Evolutionary conservation across 1,140 invertebrate species (phyloP).

Genomic region (Adoxophyes honmai): DNA sequence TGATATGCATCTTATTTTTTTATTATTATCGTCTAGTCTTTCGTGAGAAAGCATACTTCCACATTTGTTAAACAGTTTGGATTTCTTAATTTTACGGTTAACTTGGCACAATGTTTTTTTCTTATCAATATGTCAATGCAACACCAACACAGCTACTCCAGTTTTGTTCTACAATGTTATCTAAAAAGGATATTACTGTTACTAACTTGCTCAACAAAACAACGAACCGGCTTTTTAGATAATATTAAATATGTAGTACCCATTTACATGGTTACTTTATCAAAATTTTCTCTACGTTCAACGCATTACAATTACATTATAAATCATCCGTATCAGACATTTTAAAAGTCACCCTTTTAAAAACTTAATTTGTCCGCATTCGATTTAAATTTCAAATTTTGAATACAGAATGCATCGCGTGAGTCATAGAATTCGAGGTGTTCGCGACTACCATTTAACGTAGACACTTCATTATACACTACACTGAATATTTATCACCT

Average conservation of each 20-base stretch:
- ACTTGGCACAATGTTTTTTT: background rate
- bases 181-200: constrained; percentile 15
- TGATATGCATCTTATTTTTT: no score
- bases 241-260: background rate
- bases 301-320: no score
- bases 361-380: background rate
- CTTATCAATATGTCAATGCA: constrained; percentile 3
- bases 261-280: no score
- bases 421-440: background rate
- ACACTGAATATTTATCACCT: constrained; percentile 9
- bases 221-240: constrained; percentile 11
- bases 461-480: background rate
- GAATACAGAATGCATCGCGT: background rate
- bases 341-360: no score
- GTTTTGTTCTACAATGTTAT: constrained; percentile 11
- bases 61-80: no score
- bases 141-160: background rate
- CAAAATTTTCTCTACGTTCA: no score
- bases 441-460: constrained; percentile 4
- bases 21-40: no score
- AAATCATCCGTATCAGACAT: no score
- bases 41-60: no score
- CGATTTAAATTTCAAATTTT: background rate
- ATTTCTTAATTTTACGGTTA: no score
- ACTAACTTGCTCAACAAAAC: constrained; percentile 9